Percentiles rank a stretch among this genome's conserved stretches.
Conservation (phyloP, 2,113 vertebrate species). For the Acrocephalus arundinaceus region DNA sequence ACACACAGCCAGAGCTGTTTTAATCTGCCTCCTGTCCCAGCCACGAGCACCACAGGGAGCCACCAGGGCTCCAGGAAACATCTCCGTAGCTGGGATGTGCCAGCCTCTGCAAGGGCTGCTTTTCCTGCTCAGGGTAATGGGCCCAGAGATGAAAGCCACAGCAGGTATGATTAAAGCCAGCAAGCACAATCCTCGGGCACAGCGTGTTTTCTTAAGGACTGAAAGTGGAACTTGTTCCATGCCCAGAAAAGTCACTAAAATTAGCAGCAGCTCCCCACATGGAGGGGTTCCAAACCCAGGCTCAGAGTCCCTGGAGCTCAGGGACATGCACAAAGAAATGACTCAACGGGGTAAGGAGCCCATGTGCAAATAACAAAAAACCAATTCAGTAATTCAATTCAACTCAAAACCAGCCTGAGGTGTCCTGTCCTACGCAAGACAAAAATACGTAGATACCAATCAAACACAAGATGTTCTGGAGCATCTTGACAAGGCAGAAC, state of each 20-base stretch:
- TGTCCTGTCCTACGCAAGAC: neutral
- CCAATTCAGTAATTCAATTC: neutral
- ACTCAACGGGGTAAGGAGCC: neutral
- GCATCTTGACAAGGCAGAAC: neutral
- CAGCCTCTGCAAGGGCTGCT: neutral
- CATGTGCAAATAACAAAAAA: neutral
- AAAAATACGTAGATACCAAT: neutral
- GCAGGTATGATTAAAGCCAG: neutral
- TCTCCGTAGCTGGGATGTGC: neutral
- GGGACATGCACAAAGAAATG: neutral
- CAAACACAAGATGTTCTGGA: neutral
- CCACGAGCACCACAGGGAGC: neutral
- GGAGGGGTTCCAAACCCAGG: neutral
- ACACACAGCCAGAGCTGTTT: neutral
- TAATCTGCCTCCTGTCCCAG: accelerated
- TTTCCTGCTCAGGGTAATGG: neutral
- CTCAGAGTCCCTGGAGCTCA: neutral
- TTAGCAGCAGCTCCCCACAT: neutral
- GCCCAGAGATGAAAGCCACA: neutral
- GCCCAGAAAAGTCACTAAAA: neutral
- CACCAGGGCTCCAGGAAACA: accelerated
- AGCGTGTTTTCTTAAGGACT: neutral
- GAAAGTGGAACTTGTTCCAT: neutral
- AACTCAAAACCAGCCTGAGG: neutral
- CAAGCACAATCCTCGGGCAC: neutral